Conservation (phyloP, 2,113 vertebrate genomes). For the Struthidea cinerea region DNA sequence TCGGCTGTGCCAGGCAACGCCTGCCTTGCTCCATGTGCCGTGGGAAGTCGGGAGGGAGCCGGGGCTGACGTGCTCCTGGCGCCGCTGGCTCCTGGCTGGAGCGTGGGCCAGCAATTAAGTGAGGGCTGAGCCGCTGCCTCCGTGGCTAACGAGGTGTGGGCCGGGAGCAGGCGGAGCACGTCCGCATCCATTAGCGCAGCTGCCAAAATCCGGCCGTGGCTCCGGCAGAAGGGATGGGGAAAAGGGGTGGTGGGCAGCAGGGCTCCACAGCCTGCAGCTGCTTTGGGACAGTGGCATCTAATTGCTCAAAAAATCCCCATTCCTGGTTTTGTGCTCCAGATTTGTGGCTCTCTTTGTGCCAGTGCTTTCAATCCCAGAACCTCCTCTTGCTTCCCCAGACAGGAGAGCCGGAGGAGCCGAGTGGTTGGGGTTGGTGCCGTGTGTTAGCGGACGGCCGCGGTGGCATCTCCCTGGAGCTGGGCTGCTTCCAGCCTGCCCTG, state of each 20-base stretch:
- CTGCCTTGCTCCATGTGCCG: neutral
- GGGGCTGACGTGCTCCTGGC: neutral
- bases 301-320: neutral
- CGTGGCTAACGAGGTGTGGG: neutral
- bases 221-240: neutral
- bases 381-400: neutral
- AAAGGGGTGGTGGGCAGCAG: neutral
- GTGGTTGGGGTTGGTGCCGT: neutral
- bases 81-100: neutral
- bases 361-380: neutral
- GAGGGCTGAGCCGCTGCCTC: neutral
- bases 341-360: neutral
- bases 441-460: neutral
- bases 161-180: neutral
- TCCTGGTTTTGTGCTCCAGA: neutral
- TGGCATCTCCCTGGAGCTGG: neutral
- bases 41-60: neutral
- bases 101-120: neutral
- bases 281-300: neutral
- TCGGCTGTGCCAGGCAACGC: fast-evolving
- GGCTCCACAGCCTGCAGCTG: neutral
- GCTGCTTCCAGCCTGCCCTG: neutral
- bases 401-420: neutral
- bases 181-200: neutral
- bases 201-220: neutral